phyloP scores from a whole-genome alignment of 30 jellyfish, hydroid and myxozoan species.

The Aurelia aurita region DNA sequence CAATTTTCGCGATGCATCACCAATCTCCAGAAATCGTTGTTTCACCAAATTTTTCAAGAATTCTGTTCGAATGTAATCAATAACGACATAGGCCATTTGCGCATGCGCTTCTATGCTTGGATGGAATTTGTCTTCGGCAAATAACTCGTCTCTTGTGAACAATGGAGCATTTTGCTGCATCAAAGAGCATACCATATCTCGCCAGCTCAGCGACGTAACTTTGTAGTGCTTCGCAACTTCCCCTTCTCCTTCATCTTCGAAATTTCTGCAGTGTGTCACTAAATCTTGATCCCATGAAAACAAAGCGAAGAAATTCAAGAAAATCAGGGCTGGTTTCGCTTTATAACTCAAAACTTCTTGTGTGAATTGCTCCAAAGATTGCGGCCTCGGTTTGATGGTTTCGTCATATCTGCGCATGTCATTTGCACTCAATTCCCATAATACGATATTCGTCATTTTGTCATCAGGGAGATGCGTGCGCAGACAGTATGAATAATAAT shows the following conservation, averaged over 20 bases:
- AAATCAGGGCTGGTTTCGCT: constrained; percentile 97
- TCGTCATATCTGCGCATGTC: constrained; percentile 98
- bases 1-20: constrained; percentile 92
- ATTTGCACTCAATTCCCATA: constrained; percentile 98
- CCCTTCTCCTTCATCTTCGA: constrained; percentile 98
- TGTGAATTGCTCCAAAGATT: constrained; percentile 96
- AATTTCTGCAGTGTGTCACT: constrained; percentile 93
- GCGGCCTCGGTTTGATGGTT: constrained; percentile 77
- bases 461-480: constrained; percentile 97
- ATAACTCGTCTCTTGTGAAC: constrained; percentile 89
- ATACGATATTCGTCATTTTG: constrained; percentile 91
- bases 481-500: constrained; percentile 94
- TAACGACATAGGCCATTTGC: constrained; percentile 95
- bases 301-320: constrained; percentile 90
- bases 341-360: constrained; percentile 92
- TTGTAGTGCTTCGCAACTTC: constrained; percentile 98
- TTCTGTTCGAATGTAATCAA: constrained; percentile 98
- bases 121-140: constrained; percentile 97
- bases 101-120: constrained; percentile 99
- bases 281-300: constrained; percentile 98
- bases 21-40: constrained; percentile 89
- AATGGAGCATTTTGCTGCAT: constrained; percentile 91
- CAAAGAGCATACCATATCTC: constrained; percentile 96
- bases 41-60: constrained; percentile 95
- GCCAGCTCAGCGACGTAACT: constrained; percentile 97